Evolutionary conservation across 2,797 vertebrate genomes (phyloP).

Genomic region (Crax fasciolata): DNA sequence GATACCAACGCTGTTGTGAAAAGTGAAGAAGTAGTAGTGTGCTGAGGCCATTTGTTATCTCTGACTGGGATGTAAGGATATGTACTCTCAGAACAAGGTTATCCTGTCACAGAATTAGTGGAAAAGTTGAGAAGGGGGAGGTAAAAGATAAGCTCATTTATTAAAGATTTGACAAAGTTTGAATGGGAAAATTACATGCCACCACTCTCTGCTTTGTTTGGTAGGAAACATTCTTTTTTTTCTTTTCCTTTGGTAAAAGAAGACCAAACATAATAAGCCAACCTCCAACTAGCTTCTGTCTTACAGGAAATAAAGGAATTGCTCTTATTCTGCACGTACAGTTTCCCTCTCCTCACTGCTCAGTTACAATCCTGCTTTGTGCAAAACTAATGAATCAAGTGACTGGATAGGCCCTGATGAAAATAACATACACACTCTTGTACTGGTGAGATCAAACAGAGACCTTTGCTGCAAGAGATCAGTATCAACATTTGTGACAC

Average conservation of each 20-base stretch:
- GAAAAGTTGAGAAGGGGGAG: not conserved
- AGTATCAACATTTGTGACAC: constrained; percentile 45
- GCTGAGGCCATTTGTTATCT: not conserved
- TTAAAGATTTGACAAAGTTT: not conserved
- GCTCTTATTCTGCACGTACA: not conserved
- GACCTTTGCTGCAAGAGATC: constrained; percentile 30
- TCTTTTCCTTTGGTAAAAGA: not conserved
- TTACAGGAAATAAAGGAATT: constrained; percentile 13
- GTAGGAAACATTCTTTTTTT: not conserved
- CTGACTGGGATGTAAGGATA: not conserved
- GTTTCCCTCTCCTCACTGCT: not conserved
- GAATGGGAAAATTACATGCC: not conserved
- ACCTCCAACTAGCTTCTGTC: not conserved
- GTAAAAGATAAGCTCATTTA: not conserved
- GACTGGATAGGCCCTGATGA: constrained; percentile 19
- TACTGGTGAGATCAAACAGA: constrained; percentile 52
- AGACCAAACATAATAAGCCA: not conserved
- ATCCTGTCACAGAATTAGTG: not conserved
- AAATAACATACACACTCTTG: constrained; percentile 29
- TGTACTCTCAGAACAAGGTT: not conserved
- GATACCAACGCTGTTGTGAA: not conserved
- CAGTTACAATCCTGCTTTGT: constrained; percentile 51
- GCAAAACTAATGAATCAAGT: constrained; percentile 43
- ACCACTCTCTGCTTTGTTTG: not conserved
- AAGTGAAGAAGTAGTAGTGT: not conserved